Evolutionary conservation across 2,113 vertebrate species (phyloP), one percentile per base, ranked within the genome.

Genomic region (Lynx canadensis): DNA sequence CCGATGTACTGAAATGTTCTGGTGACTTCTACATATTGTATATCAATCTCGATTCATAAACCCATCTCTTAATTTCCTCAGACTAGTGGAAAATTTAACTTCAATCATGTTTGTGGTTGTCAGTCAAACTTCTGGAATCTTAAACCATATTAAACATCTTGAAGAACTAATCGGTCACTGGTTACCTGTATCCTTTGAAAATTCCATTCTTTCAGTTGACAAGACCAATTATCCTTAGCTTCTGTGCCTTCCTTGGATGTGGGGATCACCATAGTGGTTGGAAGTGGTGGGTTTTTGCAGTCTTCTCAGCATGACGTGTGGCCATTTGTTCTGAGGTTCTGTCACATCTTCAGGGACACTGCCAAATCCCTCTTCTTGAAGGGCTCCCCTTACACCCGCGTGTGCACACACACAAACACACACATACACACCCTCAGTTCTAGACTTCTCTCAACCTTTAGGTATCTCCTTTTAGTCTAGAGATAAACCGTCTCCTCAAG

Each of bases 371-470:
- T 57, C 55, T 84, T 69, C 48, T 95, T 14, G 16, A 45, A 71
- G 33, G 60, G 5, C 4, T 41, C 16, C 12, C 4, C n/a, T 0
- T 29, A 33, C 15, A 83, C 7, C 80, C 48, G 4, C 9, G 33
- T 7, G 21, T 2, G 36, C 14, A 33, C 29, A 15, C 9, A 45
- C 0, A 13, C 0, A 31, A 0, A 2, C 33, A 33, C 9, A 5
- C 41, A 16, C 38, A 29, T 7, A 16, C 11, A 41, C 38, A 27
- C 45, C 31, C 45, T 6, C 29, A 33, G 41, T 48, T 78, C 14
- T 48, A 78, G 16, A 23, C 25, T 0, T 6, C 33, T 81, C 18
- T 33, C 12, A 68, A 2, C 13, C 31, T 25, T 16, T 14, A 31
- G 10, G 2, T 21, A 45, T 38, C 25, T 16, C 6, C 45, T 68